Conservation (phyloP, 2,113 vertebrate species). For the Channa maculata region DNA sequence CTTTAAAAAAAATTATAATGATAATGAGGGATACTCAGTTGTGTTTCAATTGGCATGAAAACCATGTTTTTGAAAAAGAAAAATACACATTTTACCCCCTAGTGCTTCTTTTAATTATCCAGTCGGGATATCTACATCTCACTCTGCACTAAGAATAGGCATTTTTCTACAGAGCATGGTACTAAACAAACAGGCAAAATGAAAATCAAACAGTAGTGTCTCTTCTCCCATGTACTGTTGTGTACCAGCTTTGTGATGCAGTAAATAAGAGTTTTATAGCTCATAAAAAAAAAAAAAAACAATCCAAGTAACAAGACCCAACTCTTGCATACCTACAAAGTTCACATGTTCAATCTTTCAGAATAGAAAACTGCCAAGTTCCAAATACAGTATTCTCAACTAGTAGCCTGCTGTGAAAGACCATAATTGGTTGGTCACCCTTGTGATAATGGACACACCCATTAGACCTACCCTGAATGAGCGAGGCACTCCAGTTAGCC, state of each 20-base stretch:
- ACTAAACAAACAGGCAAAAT: constrained; percentile 41
- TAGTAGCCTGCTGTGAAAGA: constrained; percentile 15
- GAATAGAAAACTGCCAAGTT: constrained; percentile 56
- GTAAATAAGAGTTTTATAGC: constrained; percentile 44
- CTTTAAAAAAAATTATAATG: constrained; percentile 25
- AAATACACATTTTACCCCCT: constrained; percentile 46
- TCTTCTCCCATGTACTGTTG: constrained; percentile 46
- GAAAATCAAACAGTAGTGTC: constrained; percentile 31
- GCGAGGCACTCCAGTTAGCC: constrained; percentile 77
- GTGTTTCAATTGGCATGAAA: constrained; percentile 51
- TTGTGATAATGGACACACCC: constrained; percentile 31
- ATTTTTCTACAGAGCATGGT: constrained; percentile 64
- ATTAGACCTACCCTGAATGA: constrained; percentile 51
- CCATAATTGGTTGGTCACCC: constrained; percentile 35
- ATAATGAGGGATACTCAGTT: constrained; percentile 25
- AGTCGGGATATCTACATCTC: constrained; percentile 82
- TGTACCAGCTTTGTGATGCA: constrained; percentile 45
- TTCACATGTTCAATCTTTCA: constrained; percentile 48
- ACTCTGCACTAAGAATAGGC: constrained; percentile 73
- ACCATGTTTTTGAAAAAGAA: constrained; percentile 15
- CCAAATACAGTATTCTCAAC: constrained; percentile 44
- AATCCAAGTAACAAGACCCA: constrained; percentile 48
- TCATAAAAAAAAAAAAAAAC: constrained; percentile 4
- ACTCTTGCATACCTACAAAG: constrained; percentile 44
- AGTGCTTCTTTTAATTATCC: constrained; percentile 76